Conservation (phyloP, 2,888 invertebrate genomes). For the Automeris io region DNA sequence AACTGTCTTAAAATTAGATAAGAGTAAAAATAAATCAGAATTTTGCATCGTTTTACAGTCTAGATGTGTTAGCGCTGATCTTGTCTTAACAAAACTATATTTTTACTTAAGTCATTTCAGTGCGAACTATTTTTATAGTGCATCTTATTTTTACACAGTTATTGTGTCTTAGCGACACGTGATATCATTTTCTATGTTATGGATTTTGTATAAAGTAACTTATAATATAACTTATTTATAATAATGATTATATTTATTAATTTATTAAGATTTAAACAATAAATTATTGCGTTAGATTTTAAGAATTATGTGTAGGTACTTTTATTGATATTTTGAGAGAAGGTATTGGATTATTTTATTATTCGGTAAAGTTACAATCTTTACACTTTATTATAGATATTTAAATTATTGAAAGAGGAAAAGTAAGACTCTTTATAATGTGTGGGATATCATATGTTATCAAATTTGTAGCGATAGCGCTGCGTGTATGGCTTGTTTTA, state of each 20-base stretch:
- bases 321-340: slow-evolving; percentile 58
- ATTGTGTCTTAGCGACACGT: slow-evolving; percentile 35
- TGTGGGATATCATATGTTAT: slow-evolving; percentile 18
- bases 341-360: slow-evolving; percentile 55
- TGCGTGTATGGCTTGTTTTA: slow-evolving; percentile 33
- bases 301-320: slow-evolving; percentile 55
- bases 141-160: slow-evolving; percentile 48
- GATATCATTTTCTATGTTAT: slow-evolving; percentile 66
- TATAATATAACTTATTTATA: slow-evolving; percentile 62
- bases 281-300: slow-evolving; percentile 55
- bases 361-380: slow-evolving; percentile 49
- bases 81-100: neutral
- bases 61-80: no score
- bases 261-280: slow-evolving; percentile 59
- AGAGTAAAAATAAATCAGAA: no score
- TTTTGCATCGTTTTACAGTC: no score
- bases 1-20: no score
- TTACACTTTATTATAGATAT: slow-evolving; percentile 44
- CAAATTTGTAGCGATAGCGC: slow-evolving; percentile 15
- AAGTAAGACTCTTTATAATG: slow-evolving; percentile 25
- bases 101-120: slow-evolving; percentile 23
- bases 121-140: slow-evolving; percentile 74
- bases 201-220: slow-evolving; percentile 71
- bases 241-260: slow-evolving; percentile 52
- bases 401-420: slow-evolving; percentile 26